Evolutionary conservation across 2,797 vertebrate genomes (phyloP).

Genomic region (Thripadectes ignobilis): DNA sequence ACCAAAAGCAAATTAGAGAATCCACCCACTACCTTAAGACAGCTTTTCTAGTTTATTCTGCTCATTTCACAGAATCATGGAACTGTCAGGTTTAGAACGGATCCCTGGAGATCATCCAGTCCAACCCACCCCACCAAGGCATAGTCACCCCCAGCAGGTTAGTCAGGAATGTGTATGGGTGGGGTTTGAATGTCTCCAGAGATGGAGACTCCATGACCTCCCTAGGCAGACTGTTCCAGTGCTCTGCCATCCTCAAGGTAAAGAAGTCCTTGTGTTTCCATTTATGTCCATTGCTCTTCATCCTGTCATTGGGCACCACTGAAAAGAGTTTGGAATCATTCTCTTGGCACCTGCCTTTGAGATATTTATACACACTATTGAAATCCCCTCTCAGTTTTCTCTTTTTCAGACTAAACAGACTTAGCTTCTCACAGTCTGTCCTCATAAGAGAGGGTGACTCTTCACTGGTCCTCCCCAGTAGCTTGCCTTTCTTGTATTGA

Average conservation of each 20-base stretch:
- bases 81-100: background rate
- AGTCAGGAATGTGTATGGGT: background rate
- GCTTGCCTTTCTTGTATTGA: background rate
- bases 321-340: background rate
- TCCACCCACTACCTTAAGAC: background rate
- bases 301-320: background rate
- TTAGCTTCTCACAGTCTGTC: background rate
- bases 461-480: background rate
- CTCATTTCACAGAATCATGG: background rate
- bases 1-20: background rate
- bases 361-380: background rate
- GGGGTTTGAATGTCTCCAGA: background rate
- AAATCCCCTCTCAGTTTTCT: background rate
- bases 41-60: background rate
- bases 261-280: background rate
- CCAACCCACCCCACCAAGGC: background rate
- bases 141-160: background rate
- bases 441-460: background rate
- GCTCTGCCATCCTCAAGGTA: background rate
- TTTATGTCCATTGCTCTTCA: background rate
- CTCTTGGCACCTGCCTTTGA: background rate
- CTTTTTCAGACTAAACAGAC: background rate
- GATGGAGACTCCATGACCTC: background rate
- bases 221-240: background rate
- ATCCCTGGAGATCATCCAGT: background rate